Base-by-base conservation (phyloP, 2,888 invertebrate genomes). In the Carcina quercana region DNA sequence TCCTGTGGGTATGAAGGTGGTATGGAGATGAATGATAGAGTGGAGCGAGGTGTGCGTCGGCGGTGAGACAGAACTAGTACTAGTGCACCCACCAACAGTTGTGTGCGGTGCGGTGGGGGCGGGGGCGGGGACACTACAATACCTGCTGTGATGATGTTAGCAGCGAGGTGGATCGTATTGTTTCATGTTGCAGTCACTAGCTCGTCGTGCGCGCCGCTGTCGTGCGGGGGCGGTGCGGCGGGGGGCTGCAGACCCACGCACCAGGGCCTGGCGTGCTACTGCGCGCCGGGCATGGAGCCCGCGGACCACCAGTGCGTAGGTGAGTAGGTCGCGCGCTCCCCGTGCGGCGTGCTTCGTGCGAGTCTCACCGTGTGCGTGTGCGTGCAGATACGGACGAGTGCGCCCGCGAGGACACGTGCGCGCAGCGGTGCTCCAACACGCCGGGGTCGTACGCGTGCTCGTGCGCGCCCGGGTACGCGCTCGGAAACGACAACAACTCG, bases 371-470 rank as follows among this genome's bases (percentile, higher is more conserved):
- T 13, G 8, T 34, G 27, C 32, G 3, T 14, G n/a, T n/a, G 8
- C 15, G 45, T 51, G 32, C 69, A 89, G 94, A 95, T 73, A 87
- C 89, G 42, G 87, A 95, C 74, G 94, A 95, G 75, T 95, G 95
- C 75, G 67, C 73, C 45, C 72, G 87, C 44, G 89, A 90, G 42
- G 90, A 87, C 25, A 70, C 87, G 29, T 94, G 94, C 72, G 89
- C 92, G 60, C 94, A 94, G 73, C 59, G 80, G 21, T 94, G 94
- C 69, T 78, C 50, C 51, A 92, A 93, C 75, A 86, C 87, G 10
- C 68, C 74, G 14, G 89, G 90, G 39, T 88, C 89, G 19, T 93
- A 84, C 73, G 62, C 76, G 25, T 96, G 96, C 75, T 70, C 85
- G 7, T 96, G 96, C 82, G 88, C 86, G 2, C 57, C 79, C 10